These are phyloP conservation scores for Etia nguti DNA, from an alignment of 2,113 vertebrate species.

Conservation along the genomic window DNA sequence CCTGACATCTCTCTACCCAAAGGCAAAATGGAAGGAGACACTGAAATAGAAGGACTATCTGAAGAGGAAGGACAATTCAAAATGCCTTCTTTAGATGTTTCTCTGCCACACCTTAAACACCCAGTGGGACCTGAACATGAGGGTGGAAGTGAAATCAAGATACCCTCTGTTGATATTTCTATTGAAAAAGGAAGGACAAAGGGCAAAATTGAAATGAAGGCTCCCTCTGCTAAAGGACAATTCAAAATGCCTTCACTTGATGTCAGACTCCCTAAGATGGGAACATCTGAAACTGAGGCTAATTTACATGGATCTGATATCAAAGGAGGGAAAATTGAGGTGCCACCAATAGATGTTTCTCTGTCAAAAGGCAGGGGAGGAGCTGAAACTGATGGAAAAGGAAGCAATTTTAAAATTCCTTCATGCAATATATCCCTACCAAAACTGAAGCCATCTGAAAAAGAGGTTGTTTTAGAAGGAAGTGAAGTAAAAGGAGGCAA, in stretches of 20 bases:
- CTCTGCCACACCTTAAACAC: slow-evolving; percentile 27
- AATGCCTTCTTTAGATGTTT: slow-evolving; percentile 33
- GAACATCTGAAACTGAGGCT: neutral
- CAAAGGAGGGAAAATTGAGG: slow-evolving; percentile 36
- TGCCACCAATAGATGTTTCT: slow-evolving; percentile 54
- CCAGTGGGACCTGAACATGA: neutral
- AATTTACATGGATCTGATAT: slow-evolving; percentile 21
- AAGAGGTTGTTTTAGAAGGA: neutral
- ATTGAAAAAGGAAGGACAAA: slow-evolving; percentile 14
- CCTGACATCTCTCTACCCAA: slow-evolving; percentile 57
- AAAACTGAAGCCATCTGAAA: slow-evolving; percentile 11
- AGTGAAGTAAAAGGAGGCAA: neutral
- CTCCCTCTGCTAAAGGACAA: slow-evolving; percentile 1
- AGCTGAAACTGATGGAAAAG: neutral
- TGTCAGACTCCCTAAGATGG: slow-evolving; percentile 44
- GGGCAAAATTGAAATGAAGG: neutral
- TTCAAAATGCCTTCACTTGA: slow-evolving; percentile 39
- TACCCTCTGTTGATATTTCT: slow-evolving; percentile 41
- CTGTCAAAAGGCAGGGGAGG: slow-evolving; percentile 30
- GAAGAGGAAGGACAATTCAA: slow-evolving; percentile 23
- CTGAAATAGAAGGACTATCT: neutral
- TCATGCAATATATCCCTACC: neutral
- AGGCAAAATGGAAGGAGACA: slow-evolving; percentile 33
- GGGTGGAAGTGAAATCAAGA: neutral
- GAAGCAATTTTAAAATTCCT: slow-evolving; percentile 3